These are phyloP conservation scores for Eumeta japonica DNA, from an alignment of 1,140 invertebrate species.

Conservation along the genomic window DNA sequence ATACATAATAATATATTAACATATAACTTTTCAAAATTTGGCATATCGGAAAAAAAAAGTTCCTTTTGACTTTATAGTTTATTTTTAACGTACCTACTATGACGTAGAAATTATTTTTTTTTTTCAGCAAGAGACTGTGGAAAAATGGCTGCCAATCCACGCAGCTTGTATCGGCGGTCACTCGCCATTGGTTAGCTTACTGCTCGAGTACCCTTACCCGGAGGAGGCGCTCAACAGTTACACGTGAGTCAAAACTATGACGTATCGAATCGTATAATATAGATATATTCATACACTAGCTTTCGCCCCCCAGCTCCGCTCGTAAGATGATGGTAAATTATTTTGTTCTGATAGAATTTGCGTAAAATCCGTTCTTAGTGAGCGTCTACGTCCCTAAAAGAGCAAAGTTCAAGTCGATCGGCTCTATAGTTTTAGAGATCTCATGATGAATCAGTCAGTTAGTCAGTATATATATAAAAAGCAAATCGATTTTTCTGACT, in stretches of 20 bases:
- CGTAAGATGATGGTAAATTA: no score
- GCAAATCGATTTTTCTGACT: no score
- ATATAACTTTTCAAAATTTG: conserved; percentile 6
- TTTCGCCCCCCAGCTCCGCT: no score
- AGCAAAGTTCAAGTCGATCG: no score
- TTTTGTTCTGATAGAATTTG: no score
- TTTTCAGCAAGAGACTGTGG: conserved; percentile 77
- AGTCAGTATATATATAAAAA: no score
- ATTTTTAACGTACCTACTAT: not conserved
- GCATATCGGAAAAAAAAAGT: not conserved
- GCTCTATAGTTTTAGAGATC: no score
- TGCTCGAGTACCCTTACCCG: conserved; percentile 84
- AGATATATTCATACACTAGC: no score
- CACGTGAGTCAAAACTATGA: conserved; percentile 60
- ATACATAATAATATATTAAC: conserved; percentile 5
- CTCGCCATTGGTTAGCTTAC: conserved; percentile 68
- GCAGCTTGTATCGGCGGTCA: conserved; percentile 89
- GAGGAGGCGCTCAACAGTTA: conserved; percentile 66
- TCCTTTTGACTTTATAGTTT: conserved; percentile 4
- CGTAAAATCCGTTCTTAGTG: no score
- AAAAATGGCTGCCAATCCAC: conserved; percentile 90
- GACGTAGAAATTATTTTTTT: conserved; percentile 9
- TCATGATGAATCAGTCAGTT: no score
- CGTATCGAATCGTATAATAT: no score
- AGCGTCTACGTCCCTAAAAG: no score